Percentiles rank a stretch among this genome's conserved stretches.
These are phyloP conservation scores for Onychomys leucogaster DNA, from an alignment of 2,797 vertebrate genomes.

Conservation along the genomic window DNA sequence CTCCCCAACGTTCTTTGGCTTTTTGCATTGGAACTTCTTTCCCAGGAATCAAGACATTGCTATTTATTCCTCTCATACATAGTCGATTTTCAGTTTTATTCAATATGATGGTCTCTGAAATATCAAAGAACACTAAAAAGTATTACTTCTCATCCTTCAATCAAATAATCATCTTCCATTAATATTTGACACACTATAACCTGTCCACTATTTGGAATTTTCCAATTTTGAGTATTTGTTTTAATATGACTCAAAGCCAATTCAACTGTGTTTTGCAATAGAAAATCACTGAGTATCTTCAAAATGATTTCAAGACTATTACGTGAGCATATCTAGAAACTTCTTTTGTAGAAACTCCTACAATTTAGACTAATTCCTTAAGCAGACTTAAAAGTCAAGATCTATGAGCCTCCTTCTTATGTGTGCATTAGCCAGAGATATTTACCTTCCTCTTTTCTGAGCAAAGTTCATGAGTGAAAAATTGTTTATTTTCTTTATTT, in stretches of 20 bases:
- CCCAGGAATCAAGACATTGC: conserved; percentile 4
- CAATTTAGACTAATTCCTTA: conserved; percentile 49
- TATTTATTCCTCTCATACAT: conserved; percentile 8
- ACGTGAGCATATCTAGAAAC: conserved; percentile 13
- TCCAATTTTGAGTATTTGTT: conserved; percentile 41
- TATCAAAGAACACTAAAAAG: not conserved
- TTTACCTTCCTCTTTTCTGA: conserved; percentile 11
- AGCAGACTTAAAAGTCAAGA: conserved; percentile 26
- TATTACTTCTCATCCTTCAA: conserved; percentile 10
- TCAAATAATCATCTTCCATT: conserved; percentile 14
- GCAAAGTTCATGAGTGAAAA: not conserved
- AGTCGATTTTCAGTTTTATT: conserved; percentile 10
- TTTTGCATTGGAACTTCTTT: not conserved
- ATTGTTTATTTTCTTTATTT: not conserved
- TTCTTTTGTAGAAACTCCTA: not conserved
- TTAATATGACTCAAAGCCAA: conserved; percentile 1
- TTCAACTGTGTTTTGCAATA: conserved; percentile 50
- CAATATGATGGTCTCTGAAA: not conserved
- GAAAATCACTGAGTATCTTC: not conserved
- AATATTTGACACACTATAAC: conserved; percentile 16
- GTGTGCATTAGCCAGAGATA: not conserved
- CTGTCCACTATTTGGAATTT: not conserved
- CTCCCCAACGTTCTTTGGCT: not conserved
- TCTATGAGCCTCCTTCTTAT: not conserved
- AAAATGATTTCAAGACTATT: conserved; percentile 37